These are phyloP conservation scores for Tolmerus cingulatus DNA, from an alignment of 2,888 invertebrate species.

Conservation along the genomic window DNA sequence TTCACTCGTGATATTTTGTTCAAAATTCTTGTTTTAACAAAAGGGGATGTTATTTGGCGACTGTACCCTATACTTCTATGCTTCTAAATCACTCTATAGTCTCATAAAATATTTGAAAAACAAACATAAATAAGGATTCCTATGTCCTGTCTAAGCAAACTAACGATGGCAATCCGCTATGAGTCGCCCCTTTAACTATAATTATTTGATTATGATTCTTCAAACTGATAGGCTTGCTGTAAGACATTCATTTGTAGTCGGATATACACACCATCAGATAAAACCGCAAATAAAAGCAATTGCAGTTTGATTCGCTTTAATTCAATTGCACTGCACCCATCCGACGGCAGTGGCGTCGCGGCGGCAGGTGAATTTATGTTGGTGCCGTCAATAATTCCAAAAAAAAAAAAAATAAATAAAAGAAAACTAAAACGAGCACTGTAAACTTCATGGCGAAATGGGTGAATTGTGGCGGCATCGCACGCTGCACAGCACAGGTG, in stretches of 20 bases:
- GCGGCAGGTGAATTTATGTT: background rate
- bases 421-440: background rate
- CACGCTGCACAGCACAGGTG: background rate
- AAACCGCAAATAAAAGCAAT: background rate
- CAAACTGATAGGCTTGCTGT: background rate
- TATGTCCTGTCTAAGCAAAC: too few relatives aligned
- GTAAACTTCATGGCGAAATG: background rate
- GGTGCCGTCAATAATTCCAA: conserved; percentile 5
- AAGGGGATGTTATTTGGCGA: too few relatives aligned
- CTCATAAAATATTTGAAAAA: too few relatives aligned
- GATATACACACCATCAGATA: background rate
- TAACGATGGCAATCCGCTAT: too few relatives aligned
- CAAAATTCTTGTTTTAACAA: too few relatives aligned
- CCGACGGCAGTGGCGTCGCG: background rate
- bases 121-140: too few relatives aligned
- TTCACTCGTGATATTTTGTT: too few relatives aligned
- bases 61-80: too few relatives aligned
- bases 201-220: background rate
- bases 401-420: background rate
- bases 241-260: background rate
- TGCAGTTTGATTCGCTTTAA: background rate
- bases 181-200: background rate
- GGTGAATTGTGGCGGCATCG: background rate
- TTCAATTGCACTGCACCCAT: background rate
- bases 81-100: too few relatives aligned